Base-by-base conservation (phyloP, 1,140 invertebrate genomes). In the Acromyrmex echinatior region DNA sequence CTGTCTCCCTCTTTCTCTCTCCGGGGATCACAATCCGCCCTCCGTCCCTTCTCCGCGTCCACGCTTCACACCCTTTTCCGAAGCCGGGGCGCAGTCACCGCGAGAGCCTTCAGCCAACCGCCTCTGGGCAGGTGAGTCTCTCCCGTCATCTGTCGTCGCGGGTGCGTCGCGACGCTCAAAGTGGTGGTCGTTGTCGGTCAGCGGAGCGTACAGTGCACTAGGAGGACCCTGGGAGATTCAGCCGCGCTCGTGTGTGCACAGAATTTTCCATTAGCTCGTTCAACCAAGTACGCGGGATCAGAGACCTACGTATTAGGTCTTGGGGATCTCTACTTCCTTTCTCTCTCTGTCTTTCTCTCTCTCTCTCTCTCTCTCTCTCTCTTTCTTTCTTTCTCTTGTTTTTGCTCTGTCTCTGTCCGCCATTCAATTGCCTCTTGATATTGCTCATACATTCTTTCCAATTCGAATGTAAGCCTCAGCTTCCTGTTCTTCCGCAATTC, bases 21-120 rank as follows among this genome's bases (percentile, higher is more conserved):
- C 35, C 66, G 53, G 85, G 60, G 63, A 71, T 70, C 70, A 70
- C 85, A 82, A 81, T 88, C 88, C 88, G 63, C 85, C 86, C 58
- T 89, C 81, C 78, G 70, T 89, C 86, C 88, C 88, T 90, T 92
- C 91, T 88, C 90, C 86, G 79, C 51, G 51, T 91, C 88, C 86
- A 82, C 90, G 86, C 87, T 86, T 86, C 87, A 88, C 90, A 88
- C 92, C 92, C 91, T 91, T 92, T 90, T 87, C 90, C 86, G 86
- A 91, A 90, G 80, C 86, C 84, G 86, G 89, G 78, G 90, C 91
- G 92, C 92, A 92, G 91, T 92, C 91, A 92, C 88, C 90, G 92
- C 92, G 92, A 92, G 91, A 89, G 87, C 92, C 90, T 91, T 89
- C 90, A 81, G 80, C 78, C 71, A 89, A 92, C 87, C 86, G 88